phyloP scores from a whole-genome alignment of 2,113 vertebrate species.

The Ictalurus furcatus region DNA sequence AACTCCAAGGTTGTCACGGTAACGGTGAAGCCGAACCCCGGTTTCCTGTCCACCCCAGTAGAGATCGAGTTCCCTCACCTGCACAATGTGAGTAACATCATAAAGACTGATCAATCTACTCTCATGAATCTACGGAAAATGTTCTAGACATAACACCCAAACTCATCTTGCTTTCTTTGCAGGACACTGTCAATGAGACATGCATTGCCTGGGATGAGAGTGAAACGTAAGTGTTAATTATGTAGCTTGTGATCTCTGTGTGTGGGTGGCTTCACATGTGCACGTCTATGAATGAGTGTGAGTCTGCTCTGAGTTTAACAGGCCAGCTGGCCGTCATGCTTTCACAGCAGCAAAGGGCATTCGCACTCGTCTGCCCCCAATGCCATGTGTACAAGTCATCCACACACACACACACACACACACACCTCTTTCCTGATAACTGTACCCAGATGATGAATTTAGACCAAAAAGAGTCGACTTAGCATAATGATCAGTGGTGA shows the following conservation, averaged over 20 bases:
- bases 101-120: background rate
- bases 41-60: conserved; percentile 81
- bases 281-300: conserved; percentile 16
- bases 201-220: conserved; percentile 95
- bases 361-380: conserved; percentile 28
- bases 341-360: conserved; percentile 40
- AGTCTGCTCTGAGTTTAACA: conserved; percentile 37
- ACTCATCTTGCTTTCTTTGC: conserved; percentile 57
- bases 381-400: conserved; percentile 31
- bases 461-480: background rate
- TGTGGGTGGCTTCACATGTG: conserved; percentile 4
- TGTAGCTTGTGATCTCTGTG: background rate
- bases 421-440: background rate
- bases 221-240: conserved; percentile 81
- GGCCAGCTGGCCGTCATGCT: conserved; percentile 24
- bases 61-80: conserved; percentile 96
- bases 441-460: background rate
- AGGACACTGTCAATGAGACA: conserved; percentile 96
- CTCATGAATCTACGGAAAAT: background rate
- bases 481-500: background rate
- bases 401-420: background rate
- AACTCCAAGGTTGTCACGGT: conserved; percentile 96
- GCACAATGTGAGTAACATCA: conserved; percentile 84
- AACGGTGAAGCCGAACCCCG: conserved; percentile 86
- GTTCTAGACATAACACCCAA: conserved; percentile 14